A percentile compares a stretch with the other conserved stretches of the same genome.
Evolutionary conservation across 1,140 invertebrate species (phyloP).

Genomic region (Hylyphantes graminicola): DNA sequence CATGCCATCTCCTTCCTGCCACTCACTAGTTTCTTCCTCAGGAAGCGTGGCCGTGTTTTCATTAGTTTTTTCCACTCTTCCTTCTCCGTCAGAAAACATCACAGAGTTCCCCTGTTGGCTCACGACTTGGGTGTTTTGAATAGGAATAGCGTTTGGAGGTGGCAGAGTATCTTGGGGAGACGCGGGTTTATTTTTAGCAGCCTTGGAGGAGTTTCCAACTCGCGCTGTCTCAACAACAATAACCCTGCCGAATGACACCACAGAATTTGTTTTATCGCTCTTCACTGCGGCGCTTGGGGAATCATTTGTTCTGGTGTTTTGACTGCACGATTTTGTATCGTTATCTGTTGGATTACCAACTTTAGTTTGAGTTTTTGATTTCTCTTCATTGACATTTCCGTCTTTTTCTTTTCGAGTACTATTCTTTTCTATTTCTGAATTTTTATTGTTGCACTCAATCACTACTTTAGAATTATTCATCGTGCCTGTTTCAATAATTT

Average conservation of each 20-base stretch:
- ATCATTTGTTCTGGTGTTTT: slow-evolving; percentile 1
- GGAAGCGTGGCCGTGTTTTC: neutral
- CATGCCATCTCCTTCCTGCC: slow-evolving; percentile 6
- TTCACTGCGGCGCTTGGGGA: slow-evolving; percentile 42
- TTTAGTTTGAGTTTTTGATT: slow-evolving; percentile 4
- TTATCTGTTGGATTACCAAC: neutral
- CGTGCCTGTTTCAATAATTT: neutral
- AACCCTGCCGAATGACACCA: slow-evolving; percentile 11
- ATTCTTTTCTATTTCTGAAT: neutral
- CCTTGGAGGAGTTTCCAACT: slow-evolving; percentile 7
- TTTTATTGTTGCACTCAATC: too few relatives aligned
- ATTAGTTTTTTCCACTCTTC: neutral
- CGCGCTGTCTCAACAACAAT: neutral
- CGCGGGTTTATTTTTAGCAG: slow-evolving; percentile 35
- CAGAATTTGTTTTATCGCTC: slow-evolving; percentile 24
- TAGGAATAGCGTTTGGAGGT: slow-evolving; percentile 22
- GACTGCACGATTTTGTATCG: neutral
- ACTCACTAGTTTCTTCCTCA: slow-evolving; percentile 23
- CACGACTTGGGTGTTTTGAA: neutral
- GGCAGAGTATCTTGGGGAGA: slow-evolving; percentile 8
- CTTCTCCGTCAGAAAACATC: slow-evolving; percentile 50
- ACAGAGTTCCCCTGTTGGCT: neutral
- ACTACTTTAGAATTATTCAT: too few relatives aligned
- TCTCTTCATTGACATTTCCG: neutral
- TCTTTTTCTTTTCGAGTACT: neutral